Conservation (phyloP, 1,140 invertebrate genomes). For the Drosophila sechellia region DNA sequence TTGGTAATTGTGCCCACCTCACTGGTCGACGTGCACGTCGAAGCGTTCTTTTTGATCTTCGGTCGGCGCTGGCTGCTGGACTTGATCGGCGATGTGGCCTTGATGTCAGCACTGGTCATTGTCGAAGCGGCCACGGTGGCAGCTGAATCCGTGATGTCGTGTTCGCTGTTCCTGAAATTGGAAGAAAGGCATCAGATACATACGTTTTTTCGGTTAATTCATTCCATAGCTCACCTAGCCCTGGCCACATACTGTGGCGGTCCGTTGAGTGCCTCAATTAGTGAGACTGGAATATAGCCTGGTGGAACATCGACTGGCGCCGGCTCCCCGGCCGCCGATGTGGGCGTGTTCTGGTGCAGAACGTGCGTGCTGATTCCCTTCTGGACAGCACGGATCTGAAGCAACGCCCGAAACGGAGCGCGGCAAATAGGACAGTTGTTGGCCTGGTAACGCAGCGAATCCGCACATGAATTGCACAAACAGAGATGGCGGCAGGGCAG, state of each 20-base stretch:
- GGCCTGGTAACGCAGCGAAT: constrained; percentile 97
- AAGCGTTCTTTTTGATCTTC: constrained; percentile 78
- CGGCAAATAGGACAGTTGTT: constrained; percentile 99
- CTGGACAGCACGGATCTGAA: constrained; percentile 97
- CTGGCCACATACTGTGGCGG: constrained; percentile 86
- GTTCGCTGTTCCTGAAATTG: constrained; percentile 37
- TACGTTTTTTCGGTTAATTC: too few species aligned
- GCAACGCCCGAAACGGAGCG: constrained; percentile 97
- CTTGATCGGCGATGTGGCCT: constrained; percentile 71
- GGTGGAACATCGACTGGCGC: constrained; percentile 88
- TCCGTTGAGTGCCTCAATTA: constrained; percentile 99
- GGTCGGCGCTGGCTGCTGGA: constrained; percentile 67
- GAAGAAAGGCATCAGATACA: background rate
- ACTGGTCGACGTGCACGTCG: constrained; percentile 71
- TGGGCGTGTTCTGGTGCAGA: constrained; percentile 85
- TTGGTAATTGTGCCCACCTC: constrained; percentile 72
- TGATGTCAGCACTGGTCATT: constrained; percentile 62
- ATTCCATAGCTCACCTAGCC: constrained; percentile 41
- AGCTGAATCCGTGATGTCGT: constrained; percentile 46
- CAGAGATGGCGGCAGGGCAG: constrained; percentile 99
- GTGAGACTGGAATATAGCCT: constrained; percentile 96
- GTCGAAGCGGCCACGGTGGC: constrained; percentile 56
- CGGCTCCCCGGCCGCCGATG: constrained; percentile 61
- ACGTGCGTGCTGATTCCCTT: constrained; percentile 87
- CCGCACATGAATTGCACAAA: constrained; percentile 98